A percentile compares a stretch with the other conserved stretches of the same genome.
These are phyloP conservation scores for Latrodectus hesperus DNA, from an alignment of 2,888 invertebrate species.

Conservation along the genomic window DNA sequence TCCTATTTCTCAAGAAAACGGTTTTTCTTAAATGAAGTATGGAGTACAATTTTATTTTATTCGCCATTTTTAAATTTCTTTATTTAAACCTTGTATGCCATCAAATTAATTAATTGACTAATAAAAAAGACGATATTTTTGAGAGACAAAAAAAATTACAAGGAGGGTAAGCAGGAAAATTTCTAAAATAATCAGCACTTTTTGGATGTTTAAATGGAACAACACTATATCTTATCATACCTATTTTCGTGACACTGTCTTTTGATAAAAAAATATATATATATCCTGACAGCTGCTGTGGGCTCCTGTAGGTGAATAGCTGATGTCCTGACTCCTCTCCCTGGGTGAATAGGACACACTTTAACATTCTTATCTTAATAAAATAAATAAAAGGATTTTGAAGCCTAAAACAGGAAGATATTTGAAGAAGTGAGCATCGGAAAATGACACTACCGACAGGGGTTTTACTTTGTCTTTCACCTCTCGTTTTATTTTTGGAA, in stretches of 20 bases:
- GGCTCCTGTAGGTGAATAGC: not conserved
- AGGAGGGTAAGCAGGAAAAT: not conserved
- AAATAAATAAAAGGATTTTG: not conserved
- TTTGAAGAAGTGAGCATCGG: slow-evolving; percentile 22
- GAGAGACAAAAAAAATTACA: too few species aligned
- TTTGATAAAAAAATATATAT: not conserved
- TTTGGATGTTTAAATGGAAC: not conserved
- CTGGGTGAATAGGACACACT: not conserved
- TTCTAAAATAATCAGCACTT: not conserved
- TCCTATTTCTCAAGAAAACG: too few species aligned
- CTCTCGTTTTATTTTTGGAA: slow-evolving; percentile 33
- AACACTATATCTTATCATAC: not conserved
- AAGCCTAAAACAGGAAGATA: slow-evolving; percentile 4
- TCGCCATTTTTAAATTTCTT: too few species aligned
- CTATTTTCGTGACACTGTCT: not conserved
- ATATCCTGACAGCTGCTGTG: not conserved
- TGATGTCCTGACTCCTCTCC: not conserved
- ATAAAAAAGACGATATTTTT: too few species aligned
- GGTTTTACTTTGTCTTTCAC: not conserved
- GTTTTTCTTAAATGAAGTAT: too few species aligned
- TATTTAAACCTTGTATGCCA: too few species aligned
- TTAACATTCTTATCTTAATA: not conserved
- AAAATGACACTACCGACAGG: slow-evolving; percentile 34
- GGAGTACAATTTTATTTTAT: too few species aligned
- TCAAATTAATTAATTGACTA: too few species aligned